phyloP scores from a whole-genome alignment of 2,888 invertebrate species.

The Celastrina argiolus region DNA sequence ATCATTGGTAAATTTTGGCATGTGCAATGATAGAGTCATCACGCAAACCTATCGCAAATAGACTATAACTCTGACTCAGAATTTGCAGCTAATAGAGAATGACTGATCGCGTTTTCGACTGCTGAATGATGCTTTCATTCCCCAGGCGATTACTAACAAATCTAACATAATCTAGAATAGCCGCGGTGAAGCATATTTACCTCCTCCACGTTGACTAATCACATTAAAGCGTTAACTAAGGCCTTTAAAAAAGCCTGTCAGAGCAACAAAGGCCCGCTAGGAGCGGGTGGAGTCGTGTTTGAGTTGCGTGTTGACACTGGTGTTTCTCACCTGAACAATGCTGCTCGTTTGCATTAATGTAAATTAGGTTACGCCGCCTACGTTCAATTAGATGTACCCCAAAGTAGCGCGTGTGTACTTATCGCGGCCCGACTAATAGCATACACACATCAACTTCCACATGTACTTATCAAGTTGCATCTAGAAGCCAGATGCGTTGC shows the following conservation, averaged over 20 bases:
- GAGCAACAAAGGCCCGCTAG: constrained; percentile 69
- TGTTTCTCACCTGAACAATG: constrained; percentile 78
- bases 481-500: neutral
- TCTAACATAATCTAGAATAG: no score
- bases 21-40: no score
- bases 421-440: constrained; percentile 58
- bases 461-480: constrained; percentile 15
- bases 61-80: neutral
- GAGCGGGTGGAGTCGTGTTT: constrained; percentile 77
- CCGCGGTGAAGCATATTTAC: constrained; percentile 31
- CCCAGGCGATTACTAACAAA: neutral
- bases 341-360: constrained; percentile 78
- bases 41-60: no score
- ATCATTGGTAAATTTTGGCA: no score
- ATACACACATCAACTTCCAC: constrained; percentile 51
- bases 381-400: constrained; percentile 73
- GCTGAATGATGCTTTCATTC: no score
- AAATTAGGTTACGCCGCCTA: constrained; percentile 76
- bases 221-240: constrained; percentile 69
- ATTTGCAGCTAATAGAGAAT: neutral
- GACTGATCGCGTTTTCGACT: no score
- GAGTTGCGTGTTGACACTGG: constrained; percentile 77
- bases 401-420: constrained; percentile 68
- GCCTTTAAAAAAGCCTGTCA: constrained; percentile 66
- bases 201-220: constrained; percentile 55